phyloP scores from a whole-genome alignment of 2,888 invertebrate genomes.

The Volucella bombylans region DNA sequence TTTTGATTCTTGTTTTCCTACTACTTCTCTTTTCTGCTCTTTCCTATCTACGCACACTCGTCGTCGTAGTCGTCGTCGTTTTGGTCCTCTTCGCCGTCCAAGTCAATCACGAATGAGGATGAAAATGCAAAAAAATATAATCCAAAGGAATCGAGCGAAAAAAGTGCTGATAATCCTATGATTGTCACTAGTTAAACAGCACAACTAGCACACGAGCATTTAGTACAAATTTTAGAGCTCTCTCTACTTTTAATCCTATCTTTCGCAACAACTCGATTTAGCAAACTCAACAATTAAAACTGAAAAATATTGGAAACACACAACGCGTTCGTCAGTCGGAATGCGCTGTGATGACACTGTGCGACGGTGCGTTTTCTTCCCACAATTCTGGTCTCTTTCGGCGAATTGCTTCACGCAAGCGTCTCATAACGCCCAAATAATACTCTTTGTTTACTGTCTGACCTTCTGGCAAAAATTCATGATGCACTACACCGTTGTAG shows the following conservation, averaged over 20 bases:
- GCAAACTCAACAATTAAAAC: slow-evolving; percentile 56
- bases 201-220: slow-evolving; percentile 14
- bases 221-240: slow-evolving; percentile 4
- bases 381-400: no score
- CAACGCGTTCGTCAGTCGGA: slow-evolving; percentile 57
- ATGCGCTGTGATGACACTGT: no score
- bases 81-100: background rate
- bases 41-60: slow-evolving; percentile 26
- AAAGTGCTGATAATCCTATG: slow-evolving; percentile 43
- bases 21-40: slow-evolving; percentile 10
- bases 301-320: slow-evolving; percentile 45
- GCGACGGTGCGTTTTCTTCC: no score
- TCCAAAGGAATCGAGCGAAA: slow-evolving; percentile 17
- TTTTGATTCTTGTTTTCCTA: slow-evolving; percentile 20
- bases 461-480: no score
- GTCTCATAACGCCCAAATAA: no score
- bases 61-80: no score
- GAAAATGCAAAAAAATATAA: slow-evolving; percentile 31
- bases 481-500: no score
- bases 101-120: slow-evolving; percentile 20
- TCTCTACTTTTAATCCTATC: background rate
- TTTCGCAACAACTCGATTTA: slow-evolving; percentile 26
- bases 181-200: slow-evolving; percentile 33
- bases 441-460: no score
- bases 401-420: no score